Conservation (phyloP, 2,888 invertebrate genomes). For the Alloscopus bannaensis region DNA sequence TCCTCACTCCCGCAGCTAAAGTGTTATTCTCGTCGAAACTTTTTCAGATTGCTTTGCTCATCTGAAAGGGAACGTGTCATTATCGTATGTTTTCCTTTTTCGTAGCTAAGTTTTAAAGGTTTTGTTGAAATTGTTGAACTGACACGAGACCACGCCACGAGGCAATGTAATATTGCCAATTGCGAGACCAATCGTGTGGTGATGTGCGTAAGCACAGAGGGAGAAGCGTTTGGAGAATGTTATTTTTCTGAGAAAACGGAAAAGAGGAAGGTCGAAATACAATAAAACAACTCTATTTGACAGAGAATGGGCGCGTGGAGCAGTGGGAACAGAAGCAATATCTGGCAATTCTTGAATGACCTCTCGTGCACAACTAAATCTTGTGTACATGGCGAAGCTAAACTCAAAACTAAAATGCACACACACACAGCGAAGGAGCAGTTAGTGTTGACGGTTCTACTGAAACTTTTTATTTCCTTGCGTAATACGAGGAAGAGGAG, state of each 20-base stretch:
- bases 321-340: conserved; percentile 48
- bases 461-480: not conserved
- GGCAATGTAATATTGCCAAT: conserved; percentile 38
- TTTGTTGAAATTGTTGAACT: conserved; percentile 24
- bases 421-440: not conserved
- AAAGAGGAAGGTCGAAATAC: conserved; percentile 45
- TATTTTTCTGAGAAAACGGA: conserved; percentile 4
- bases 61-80: conserved; percentile 34
- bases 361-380: conserved; percentile 50
- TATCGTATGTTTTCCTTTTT: not conserved
- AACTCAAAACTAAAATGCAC: not conserved
- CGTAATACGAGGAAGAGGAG: too few species aligned
- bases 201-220: too few species aligned
- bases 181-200: conserved; percentile 10
- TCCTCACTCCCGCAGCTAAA: conserved; percentile 35
- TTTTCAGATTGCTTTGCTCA: conserved; percentile 49
- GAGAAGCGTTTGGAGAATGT: not conserved
- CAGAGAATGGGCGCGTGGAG: conserved; percentile 48
- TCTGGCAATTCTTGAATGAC: conserved; percentile 45
- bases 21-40: conserved; percentile 33
- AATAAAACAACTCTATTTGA: conserved; percentile 60
- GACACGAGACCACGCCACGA: conserved; percentile 46
- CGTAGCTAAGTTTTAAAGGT: not conserved
- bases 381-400: conserved; percentile 11
- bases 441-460: conserved; percentile 25